Percentiles rank a stretch among this genome's conserved stretches.
phyloP scores from a whole-genome alignment of 1,140 invertebrate species.

The Saxidomus purpurata region DNA sequence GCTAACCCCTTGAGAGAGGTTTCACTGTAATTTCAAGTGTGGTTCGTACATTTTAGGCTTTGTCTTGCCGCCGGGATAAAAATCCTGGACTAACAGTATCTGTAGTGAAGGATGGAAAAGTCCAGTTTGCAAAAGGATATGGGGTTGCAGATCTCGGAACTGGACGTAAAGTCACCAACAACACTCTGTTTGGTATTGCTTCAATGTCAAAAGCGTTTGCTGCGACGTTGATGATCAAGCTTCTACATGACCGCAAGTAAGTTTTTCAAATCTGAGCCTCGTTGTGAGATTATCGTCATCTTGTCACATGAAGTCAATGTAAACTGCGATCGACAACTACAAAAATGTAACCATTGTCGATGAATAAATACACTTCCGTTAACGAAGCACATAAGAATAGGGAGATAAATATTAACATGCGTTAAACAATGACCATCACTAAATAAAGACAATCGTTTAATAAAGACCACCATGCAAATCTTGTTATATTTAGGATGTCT shows the following conservation, averaged over 20 bases:
- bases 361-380: neutral
- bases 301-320: neutral
- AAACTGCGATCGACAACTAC: no score
- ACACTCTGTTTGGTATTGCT: conserved; percentile 72
- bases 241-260: conserved; percentile 62
- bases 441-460: neutral
- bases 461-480: neutral
- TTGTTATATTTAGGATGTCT: conserved; percentile 56
- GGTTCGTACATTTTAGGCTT: conserved; percentile 22
- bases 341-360: neutral
- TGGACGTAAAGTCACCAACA: conserved; percentile 59
- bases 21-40: neutral
- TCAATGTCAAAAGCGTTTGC: conserved; percentile 76
- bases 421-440: neutral
- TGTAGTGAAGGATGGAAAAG: conserved; percentile 70
- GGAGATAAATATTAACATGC: no score
- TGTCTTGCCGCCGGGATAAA: conserved; percentile 52
- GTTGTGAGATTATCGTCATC: neutral
- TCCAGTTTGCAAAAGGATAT: conserved; percentile 70
- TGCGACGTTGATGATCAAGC: conserved; percentile 72
- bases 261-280: no score
- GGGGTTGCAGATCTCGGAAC: conserved; percentile 61
- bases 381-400: no score
- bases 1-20: no score
- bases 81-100: conserved; percentile 75